Base-by-base conservation (phyloP, 1,140 invertebrate genomes). In the Oryzaephilus surinamensis region DNA sequence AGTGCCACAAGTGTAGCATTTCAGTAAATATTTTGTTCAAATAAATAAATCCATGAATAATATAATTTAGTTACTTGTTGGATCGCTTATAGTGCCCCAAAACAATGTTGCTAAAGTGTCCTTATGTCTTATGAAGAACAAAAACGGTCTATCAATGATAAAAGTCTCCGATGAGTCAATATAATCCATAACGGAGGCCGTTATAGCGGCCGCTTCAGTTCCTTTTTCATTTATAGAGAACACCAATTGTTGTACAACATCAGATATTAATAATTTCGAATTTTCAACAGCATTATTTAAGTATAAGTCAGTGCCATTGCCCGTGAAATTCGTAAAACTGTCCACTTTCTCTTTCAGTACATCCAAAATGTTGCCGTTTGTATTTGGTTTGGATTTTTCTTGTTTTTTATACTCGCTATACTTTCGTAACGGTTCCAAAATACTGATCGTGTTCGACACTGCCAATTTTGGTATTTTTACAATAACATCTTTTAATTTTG, bases 81-180 rank as follows among this genome's bases (percentile, higher is more conserved):
- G 23, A 24, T 24, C 3, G 8, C 23, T 24, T 1, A 57, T 51
- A 7, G 48, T 70, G 24, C 81, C 82, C 50, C 71, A 70, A 60
- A 86, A 86, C 4, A 86, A 54, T 15, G 75, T 67, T 2, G 66
- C 58, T 1, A 66, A 69, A 2, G 66, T 71, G 23, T 60, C 32
- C 10, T 71, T 67, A 49, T 85, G 76, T 32, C 73, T 60, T 11
- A 87, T 75, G 41, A 76, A 71, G 57, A 84, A 84, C 0, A 81
- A 17, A 54, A 84, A 86, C 2, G 83, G 81, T 42, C 73, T 72
- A 49, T 84, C 68, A 2, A 73, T 70, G 3, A 35, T n/a, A 31
- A 57, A 46, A 16, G 20, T 43, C 30, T 51, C 51, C 6, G 46
- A 36, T 26, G 41, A 46, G 11, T 46, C 46, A 31, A 43, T 51